Conservation (phyloP, 2,797 vertebrate genomes). For the Myiotriccus ornatus region DNA sequence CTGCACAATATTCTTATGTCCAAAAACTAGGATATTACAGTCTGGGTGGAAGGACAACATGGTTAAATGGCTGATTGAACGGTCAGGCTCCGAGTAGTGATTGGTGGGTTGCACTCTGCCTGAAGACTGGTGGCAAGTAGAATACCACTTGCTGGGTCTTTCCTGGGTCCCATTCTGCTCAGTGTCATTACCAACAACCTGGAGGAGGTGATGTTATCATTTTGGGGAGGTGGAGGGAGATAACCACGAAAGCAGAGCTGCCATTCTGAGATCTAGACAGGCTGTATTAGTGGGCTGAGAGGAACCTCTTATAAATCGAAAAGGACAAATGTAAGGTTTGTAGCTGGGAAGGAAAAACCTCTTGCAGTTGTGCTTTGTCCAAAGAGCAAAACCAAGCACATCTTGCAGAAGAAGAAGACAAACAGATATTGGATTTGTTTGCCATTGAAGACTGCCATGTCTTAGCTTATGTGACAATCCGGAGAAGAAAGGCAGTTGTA, state of each 20-base stretch:
- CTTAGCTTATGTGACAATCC: neutral
- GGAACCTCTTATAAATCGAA: neutral
- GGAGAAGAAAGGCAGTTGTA: neutral
- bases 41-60: neutral
- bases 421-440: neutral
- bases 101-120: neutral
- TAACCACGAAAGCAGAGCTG: neutral
- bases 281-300: neutral
- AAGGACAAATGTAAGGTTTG: neutral
- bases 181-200: neutral
- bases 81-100: neutral
- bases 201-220: neutral
- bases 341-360: neutral
- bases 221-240: rapidly evolving
- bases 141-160: neutral
- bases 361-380: neutral
- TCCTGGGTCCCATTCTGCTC: neutral
- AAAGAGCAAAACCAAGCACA: neutral
- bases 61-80: neutral
- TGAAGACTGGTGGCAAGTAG: neutral
- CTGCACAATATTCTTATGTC: neutral
- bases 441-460: neutral
- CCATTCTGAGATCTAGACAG: neutral
- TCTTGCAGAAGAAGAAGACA: neutral
- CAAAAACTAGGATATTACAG: neutral